Evolutionary conservation across 2,888 invertebrate species (phyloP), one percentile per base, ranked within the genome.

Genomic region (Tyria jacobaeae): DNA sequence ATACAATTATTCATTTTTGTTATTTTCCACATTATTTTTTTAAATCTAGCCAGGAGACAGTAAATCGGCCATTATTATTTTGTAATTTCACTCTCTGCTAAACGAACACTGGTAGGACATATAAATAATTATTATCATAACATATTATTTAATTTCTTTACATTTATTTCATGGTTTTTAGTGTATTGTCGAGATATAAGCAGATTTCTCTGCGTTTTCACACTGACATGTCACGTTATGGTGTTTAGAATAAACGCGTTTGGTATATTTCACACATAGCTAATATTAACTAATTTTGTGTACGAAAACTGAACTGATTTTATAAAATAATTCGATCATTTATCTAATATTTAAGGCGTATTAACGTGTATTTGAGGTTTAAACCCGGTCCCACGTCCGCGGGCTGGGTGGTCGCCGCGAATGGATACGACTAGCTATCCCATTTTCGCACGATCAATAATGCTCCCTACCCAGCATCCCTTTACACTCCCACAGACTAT

Each of bases 401-500:
- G 89, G 89, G 85, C 91, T 85, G 88, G 88, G 87, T 89, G 89
- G 82, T 87, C 89, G 89, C 89, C 91, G 91, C 92, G 92, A 92
- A 88, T 91, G 91, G 84, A 86, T 88, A 89, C 89, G 88, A 88
- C 92, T n/a, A n/a, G n/a, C n/a, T 90, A 91, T 92, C 91, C 94
- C 91, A 89, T 89, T 92, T 90, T 89, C 89, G 85, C 91, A 81
- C 92, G 94, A 94, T 94, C 94, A 94, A 94, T 94, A 94, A 93
- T 92, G 94, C 94, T 94, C 92, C 92, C 91, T 90, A 86, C 90
- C 91, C 94, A 94, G 94, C 94, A 91, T 94, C 94, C 92, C 92
- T 90, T 88, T 87, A 81, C 75, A 84, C 89, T 86, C 84, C 83
- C 86, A 89, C 87, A 86, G 85, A 85, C 81, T 79, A 81, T 67